Percentiles rank a stretch among this genome's conserved stretches.
These are phyloP conservation scores for Oophaga sylvatica DNA, from an alignment of 2,797 vertebrate genomes.

Conservation along the genomic window DNA sequence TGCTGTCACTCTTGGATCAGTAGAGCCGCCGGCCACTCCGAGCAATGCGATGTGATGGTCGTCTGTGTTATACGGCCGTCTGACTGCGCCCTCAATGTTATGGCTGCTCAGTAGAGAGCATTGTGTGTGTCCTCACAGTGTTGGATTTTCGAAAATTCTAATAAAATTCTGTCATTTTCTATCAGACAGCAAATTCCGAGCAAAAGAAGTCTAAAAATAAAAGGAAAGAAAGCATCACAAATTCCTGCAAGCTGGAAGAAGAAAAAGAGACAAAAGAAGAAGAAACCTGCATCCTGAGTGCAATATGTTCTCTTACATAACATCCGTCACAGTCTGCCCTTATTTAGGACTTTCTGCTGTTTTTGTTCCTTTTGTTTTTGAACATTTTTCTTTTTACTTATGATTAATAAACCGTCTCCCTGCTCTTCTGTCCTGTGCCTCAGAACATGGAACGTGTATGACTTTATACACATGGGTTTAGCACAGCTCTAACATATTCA, in stretches of 20 bases:
- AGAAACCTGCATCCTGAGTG: neutral
- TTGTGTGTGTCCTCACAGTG: neutral
- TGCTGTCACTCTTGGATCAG: too few relatives aligned
- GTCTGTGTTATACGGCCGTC: too few relatives aligned
- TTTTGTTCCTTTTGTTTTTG: neutral
- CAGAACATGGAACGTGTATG: neutral
- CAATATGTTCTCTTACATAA: neutral
- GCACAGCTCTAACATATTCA: neutral
- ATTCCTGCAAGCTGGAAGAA: neutral
- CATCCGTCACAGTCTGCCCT: neutral
- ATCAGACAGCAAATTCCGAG: constrained; percentile 8
- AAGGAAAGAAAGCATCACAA: neutral
- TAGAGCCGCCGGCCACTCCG: too few relatives aligned
- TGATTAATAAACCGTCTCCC: neutral
- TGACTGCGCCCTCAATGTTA: too few relatives aligned
- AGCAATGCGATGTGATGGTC: too few relatives aligned
- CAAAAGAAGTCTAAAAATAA: neutral
- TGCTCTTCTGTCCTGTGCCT: neutral
- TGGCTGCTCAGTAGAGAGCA: neutral
- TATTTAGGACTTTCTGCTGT: neutral
- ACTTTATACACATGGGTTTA: too few relatives aligned
- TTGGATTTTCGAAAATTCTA: neutral
- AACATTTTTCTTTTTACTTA: neutral
- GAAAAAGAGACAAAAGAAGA: constrained; percentile 15
- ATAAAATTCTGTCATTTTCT: neutral